phyloP scores from a whole-genome alignment of 2,797 vertebrate species.

The Ciconia nigra region DNA sequence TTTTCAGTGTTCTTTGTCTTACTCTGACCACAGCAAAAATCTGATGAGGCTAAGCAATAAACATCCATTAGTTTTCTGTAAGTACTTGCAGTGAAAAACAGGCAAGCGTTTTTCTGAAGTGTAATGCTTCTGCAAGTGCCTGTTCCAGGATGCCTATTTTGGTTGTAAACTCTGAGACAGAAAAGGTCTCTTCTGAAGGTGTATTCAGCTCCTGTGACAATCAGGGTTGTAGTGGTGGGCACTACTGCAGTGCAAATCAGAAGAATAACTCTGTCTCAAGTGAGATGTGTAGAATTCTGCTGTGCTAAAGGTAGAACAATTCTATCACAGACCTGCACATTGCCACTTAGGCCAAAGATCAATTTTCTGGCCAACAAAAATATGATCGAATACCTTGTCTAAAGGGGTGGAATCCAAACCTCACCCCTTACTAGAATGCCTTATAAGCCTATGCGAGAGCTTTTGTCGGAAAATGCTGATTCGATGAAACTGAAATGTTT shows the following conservation, averaged over 20 bases:
- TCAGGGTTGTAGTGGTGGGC: background rate
- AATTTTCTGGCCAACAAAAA: background rate
- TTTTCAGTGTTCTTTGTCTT: background rate
- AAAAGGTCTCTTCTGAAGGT: background rate
- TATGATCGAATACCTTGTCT: background rate
- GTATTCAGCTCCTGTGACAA: background rate
- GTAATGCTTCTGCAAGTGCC: background rate
- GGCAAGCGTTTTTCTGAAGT: background rate
- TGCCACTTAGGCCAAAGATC: background rate
- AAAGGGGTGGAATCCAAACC: background rate
- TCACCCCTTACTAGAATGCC: background rate
- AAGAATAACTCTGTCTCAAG: background rate
- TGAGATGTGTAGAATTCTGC: background rate
- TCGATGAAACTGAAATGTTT: constrained; percentile 43
- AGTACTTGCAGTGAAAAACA: background rate
- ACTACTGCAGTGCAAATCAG: background rate
- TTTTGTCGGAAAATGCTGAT: constrained; percentile 51
- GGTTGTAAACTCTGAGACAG: background rate
- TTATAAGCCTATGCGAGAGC: constrained; percentile 3
- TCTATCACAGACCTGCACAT: background rate
- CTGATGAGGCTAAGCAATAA: background rate
- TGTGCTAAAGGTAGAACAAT: background rate
- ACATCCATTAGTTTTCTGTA: background rate
- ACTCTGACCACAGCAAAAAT: background rate
- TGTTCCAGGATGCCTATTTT: background rate